phyloP scores from a whole-genome alignment of 2,888 invertebrate genomes.

The Rotaria sp. region DNA sequence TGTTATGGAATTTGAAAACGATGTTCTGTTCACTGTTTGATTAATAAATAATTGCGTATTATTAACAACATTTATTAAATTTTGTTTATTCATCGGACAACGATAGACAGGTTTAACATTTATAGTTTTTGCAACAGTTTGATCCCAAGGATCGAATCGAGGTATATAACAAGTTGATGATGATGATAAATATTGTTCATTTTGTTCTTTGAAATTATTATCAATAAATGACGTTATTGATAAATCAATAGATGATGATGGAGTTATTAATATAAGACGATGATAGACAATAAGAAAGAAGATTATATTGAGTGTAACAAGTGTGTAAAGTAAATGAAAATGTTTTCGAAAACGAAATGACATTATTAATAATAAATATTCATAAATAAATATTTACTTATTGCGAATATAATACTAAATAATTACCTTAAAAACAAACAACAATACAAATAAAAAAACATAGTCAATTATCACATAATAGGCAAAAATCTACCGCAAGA shows the following conservation, averaged over 20 bases:
- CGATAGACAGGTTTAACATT: constrained; percentile 15
- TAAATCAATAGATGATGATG: not conserved
- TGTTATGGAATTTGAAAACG: constrained; percentile 5
- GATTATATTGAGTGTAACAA: not conserved
- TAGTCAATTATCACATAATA: not conserved
- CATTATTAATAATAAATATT: not conserved
- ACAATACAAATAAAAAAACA: not conserved
- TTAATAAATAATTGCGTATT: constrained; percentile 23
- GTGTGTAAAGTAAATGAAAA: not conserved
- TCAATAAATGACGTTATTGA: not conserved
- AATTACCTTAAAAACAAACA: too few relatives aligned
- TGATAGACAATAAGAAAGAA: constrained; percentile 18
- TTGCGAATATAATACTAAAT: too few relatives aligned
- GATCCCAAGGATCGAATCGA: constrained; percentile 34
- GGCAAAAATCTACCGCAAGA: too few relatives aligned
- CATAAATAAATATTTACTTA: not conserved
- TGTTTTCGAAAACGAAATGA: not conserved
- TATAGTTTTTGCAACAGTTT: constrained; percentile 24
- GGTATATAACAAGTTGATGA: constrained; percentile 24
- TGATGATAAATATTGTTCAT: not conserved
- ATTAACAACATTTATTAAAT: constrained; percentile 14
- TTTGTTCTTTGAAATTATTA: not conserved
- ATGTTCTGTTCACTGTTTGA: constrained; percentile 35
- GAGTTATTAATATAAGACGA: not conserved
- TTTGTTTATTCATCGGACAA: constrained; percentile 30